Evolutionary conservation across 1,140 invertebrate species (phyloP).

Genomic region (Hermatobates lingyangjiaoensis): DNA sequence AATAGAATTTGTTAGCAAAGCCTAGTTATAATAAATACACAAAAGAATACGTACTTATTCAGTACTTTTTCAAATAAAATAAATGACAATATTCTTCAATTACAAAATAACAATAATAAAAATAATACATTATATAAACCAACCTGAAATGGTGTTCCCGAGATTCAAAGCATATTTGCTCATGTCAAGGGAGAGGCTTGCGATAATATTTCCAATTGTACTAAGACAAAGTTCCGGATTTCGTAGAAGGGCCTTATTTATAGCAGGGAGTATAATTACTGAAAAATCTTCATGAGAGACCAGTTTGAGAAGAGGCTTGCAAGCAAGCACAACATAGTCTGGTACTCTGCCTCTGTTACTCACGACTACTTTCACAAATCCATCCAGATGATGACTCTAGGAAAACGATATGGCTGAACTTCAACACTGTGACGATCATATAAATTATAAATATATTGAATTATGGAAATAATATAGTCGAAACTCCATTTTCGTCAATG

Average conservation of each 20-base stretch:
- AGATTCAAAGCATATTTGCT: slow-evolving; percentile 61
- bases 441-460: too few species aligned
- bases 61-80: not conserved
- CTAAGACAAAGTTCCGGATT: slow-evolving; percentile 81
- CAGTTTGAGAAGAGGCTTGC: slow-evolving; percentile 38
- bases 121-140: slow-evolving; percentile 17
- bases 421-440: slow-evolving; percentile 10
- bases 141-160: slow-evolving; percentile 59
- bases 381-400: slow-evolving; percentile 42
- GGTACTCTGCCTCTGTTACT: slow-evolving; percentile 59
- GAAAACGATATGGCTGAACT: slow-evolving; percentile 17
- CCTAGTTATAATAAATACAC: not conserved
- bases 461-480: slow-evolving; percentile 10
- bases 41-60: not conserved
- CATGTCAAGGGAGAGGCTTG: slow-evolving; percentile 51
- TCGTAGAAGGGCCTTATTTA: slow-evolving; percentile 83
- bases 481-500: slow-evolving; percentile 8
- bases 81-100: not conserved
- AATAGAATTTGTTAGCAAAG: not conserved
- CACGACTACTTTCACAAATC: slow-evolving; percentile 61
- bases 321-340: slow-evolving; percentile 40
- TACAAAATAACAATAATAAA: not conserved
- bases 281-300: slow-evolving; percentile 57
- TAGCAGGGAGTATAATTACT: slow-evolving; percentile 49
- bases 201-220: slow-evolving; percentile 53